Percentiles rank a stretch among this genome's conserved stretches.
Evolutionary conservation across 2,113 vertebrate species (phyloP).

Genomic region (Setophaga petechia): DNA sequence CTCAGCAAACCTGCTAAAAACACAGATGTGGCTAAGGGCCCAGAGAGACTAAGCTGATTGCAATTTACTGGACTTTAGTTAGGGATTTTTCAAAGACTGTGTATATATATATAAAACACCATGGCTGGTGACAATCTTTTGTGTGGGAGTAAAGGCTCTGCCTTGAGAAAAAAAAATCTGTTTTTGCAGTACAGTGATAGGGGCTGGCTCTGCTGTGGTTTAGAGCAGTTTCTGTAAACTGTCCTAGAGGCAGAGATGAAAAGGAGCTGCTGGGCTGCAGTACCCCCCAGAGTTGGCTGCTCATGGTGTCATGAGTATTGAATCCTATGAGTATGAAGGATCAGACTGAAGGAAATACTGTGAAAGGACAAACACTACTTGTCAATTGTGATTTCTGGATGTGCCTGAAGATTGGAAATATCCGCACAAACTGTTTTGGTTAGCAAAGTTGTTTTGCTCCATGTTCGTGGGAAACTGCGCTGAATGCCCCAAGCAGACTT

Average conservation of each 20-base stretch:
- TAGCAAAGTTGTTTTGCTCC: neutral
- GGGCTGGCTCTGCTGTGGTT: neutral
- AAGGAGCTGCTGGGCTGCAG: neutral
- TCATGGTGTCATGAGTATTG: neutral
- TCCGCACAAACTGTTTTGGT: neutral
- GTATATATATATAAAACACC: neutral
- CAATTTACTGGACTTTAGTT: neutral
- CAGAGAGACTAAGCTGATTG: neutral
- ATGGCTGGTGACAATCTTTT: neutral
- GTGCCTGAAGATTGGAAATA: neutral
- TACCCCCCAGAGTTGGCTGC: neutral
- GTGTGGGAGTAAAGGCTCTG: neutral
- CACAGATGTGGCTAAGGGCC: neutral
- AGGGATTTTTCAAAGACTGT: neutral
- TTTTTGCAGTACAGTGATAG: neutral
- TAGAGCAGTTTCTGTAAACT: neutral
- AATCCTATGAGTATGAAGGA: neutral
- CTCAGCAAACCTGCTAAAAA: neutral
- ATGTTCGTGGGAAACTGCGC: neutral
- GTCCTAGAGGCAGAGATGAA: neutral
- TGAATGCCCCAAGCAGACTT: neutral
- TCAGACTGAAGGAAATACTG: neutral
- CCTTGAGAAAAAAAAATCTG: neutral
- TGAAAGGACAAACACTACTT: neutral
- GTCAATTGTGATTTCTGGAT: neutral